These are phyloP conservation scores for Drosophila melanosoma DNA, from an alignment of 2,888 invertebrate genomes.

Conservation along the genomic window DNA sequence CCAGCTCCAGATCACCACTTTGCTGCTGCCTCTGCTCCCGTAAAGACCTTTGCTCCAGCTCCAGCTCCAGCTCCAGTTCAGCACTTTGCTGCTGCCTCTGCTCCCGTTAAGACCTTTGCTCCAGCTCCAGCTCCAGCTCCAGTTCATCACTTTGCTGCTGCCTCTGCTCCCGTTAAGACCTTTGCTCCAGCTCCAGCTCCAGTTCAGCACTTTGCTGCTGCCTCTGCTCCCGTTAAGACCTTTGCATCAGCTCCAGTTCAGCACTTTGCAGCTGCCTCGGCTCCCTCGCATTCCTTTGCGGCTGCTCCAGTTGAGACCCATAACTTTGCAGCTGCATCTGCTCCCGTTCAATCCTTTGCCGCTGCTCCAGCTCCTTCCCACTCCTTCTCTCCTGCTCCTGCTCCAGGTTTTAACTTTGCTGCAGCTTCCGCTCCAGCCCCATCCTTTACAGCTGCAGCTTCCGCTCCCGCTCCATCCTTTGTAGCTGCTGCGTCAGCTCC, in stretches of 20 bases:
- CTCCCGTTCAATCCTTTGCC: too few species aligned
- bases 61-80: constrained; percentile 31
- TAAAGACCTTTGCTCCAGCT: constrained; percentile 1
- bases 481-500: constrained; percentile 33
- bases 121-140: background rate
- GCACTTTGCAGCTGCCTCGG: background rate
- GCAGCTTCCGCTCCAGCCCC: constrained; percentile 8
- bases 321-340: too few species aligned
- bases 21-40: background rate
- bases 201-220: background rate
- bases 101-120: background rate
- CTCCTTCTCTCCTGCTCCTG: background rate
- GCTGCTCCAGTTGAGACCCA: too few species aligned
- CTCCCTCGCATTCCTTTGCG: too few species aligned
- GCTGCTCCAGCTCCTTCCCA: too few species aligned
- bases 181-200: constrained; percentile 26
- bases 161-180: background rate
- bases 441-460: constrained; percentile 8
- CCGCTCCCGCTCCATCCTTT: constrained; percentile 27
- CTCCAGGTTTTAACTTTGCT: background rate
- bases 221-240: background rate
- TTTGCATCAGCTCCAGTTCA: too few species aligned
- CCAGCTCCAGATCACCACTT: background rate
- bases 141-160: constrained; percentile 22
- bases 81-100: background rate